phyloP scores from a whole-genome alignment of 2,888 invertebrate genomes.

The Tachina lurida region DNA sequence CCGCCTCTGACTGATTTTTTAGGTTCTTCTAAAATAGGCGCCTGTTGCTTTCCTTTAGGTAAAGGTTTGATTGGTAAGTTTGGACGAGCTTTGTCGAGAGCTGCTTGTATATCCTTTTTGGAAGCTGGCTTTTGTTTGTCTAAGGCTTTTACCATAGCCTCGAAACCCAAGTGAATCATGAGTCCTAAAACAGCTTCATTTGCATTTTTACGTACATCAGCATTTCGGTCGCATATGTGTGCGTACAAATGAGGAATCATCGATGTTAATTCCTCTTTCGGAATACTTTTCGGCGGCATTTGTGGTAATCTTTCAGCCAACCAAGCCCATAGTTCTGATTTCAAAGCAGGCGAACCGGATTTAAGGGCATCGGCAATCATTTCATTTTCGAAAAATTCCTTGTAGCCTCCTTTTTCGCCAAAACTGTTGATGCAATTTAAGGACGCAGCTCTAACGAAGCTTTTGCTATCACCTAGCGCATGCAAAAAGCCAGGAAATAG shows the following conservation, averaged over 20 bases:
- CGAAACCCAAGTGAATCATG: slow-evolving; percentile 95
- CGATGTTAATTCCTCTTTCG: slow-evolving; percentile 90
- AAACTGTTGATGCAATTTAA: slow-evolving; percentile 93
- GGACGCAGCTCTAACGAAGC: slow-evolving; percentile 91
- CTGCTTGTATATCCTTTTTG: slow-evolving; percentile 89
- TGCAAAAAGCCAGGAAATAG: slow-evolving; percentile 94
- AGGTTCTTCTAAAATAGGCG: slow-evolving; percentile 83
- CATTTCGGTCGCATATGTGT: slow-evolving; percentile 95
- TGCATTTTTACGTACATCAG: slow-evolving; percentile 95
- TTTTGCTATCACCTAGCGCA: slow-evolving; percentile 89
- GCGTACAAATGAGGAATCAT: slow-evolving; percentile 91
- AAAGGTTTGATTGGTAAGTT: slow-evolving; percentile 92
- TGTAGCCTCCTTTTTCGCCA: slow-evolving; percentile 91
- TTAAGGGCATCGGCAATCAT: slow-evolving; percentile 94
- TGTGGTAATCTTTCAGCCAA: slow-evolving; percentile 91
- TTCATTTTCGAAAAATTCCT: slow-evolving; percentile 92
- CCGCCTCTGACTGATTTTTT: slow-evolving; percentile 81
- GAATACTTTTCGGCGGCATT: slow-evolving; percentile 87
- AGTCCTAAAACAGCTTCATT: slow-evolving; percentile 94
- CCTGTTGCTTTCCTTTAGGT: slow-evolving; percentile 86
- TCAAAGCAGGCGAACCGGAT: slow-evolving; percentile 91
- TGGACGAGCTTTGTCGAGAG: slow-evolving; percentile 92
- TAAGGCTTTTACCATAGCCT: slow-evolving; percentile 81
- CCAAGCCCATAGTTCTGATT: slow-evolving; percentile 93
- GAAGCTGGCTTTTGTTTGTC: slow-evolving; percentile 87